Evolutionary conservation across 2,888 invertebrate genomes (phyloP).

Genomic region (Stegana nigrithorax): DNA sequence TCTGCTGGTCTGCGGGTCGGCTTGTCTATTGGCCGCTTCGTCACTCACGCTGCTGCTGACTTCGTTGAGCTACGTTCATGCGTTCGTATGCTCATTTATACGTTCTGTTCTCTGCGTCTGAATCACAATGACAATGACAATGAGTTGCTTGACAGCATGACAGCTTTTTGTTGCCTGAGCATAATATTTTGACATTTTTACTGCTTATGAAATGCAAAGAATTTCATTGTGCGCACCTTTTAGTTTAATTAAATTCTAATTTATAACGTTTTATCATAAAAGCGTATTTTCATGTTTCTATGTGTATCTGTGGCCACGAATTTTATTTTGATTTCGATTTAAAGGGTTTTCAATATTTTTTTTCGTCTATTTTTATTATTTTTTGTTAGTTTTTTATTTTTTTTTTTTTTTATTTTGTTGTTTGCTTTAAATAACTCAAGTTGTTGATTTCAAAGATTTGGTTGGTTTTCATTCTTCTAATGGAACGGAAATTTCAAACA

Average conservation of each 20-base stretch:
- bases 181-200: conserved; percentile 63
- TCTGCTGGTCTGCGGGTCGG: too few species aligned
- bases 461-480: not conserved
- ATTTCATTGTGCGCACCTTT: conserved; percentile 37
- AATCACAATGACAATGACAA: conserved; percentile 28
- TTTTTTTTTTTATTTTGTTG: conserved; percentile 14
- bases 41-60: too few species aligned
- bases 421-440: conserved; percentile 6
- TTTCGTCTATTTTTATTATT: conserved; percentile 25
- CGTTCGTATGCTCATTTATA: too few species aligned
- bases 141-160: conserved; percentile 54
- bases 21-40: too few species aligned
- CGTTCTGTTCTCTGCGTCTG: not conserved
- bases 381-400: conserved; percentile 34
- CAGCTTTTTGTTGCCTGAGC: conserved; percentile 40
- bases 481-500: conserved; percentile 29
- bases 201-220: conserved; percentile 46
- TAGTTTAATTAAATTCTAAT: conserved; percentile 57
- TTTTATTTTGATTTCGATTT: conserved; percentile 34
- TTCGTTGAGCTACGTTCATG: too few species aligned
- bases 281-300: conserved; percentile 56
- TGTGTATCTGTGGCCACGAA: too few species aligned
- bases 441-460: not conserved
- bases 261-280: conserved; percentile 55
- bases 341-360: too few species aligned